Conservation (phyloP, 53 echinoderm and acorn worm genomes). For the Pentamera pediparva region DNA sequence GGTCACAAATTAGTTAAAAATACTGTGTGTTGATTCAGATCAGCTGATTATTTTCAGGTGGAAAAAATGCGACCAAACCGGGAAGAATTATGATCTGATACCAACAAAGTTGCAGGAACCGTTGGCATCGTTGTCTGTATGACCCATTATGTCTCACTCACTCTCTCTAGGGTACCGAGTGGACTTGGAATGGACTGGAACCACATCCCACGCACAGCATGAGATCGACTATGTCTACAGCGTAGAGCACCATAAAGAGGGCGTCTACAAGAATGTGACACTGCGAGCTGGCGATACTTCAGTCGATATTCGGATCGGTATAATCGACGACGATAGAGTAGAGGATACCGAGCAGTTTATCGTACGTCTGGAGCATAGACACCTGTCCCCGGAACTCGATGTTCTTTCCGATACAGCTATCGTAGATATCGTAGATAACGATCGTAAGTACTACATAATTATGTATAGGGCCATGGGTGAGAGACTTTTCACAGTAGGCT, state of each 20-base stretch:
- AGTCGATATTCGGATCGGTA: not conserved
- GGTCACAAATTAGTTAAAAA: too few relatives aligned
- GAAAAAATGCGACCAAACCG: too few relatives aligned
- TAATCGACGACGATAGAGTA: not conserved
- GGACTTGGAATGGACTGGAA: slow-evolving; percentile 20
- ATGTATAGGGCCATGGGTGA: too few relatives aligned
- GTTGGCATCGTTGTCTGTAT: too few relatives aligned
- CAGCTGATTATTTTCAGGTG: too few relatives aligned
- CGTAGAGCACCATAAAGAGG: not conserved
- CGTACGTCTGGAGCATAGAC: not conserved
- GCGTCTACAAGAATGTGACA: not conserved
- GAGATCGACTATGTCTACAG: not conserved
- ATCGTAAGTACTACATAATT: slow-evolving; percentile 16
- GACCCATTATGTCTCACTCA: too few relatives aligned
- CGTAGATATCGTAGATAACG: slow-evolving; percentile 18
- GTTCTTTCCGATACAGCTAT: slow-evolving; percentile 16
- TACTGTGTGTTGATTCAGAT: too few relatives aligned
- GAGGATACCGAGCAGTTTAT: slow-evolving; percentile 7
- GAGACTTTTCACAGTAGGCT: too few relatives aligned
- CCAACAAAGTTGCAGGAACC: too few relatives aligned
- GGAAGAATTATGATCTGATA: too few relatives aligned
- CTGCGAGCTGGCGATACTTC: slow-evolving; percentile 9
- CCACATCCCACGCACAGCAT: not conserved
- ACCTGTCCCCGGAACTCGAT: not conserved
- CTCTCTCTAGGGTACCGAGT: slow-evolving; percentile 4